Evolutionary conservation across 2,888 invertebrate genomes (phyloP), one percentile per base, ranked within the genome.

Genomic region (Ryuthela nishihirai): DNA sequence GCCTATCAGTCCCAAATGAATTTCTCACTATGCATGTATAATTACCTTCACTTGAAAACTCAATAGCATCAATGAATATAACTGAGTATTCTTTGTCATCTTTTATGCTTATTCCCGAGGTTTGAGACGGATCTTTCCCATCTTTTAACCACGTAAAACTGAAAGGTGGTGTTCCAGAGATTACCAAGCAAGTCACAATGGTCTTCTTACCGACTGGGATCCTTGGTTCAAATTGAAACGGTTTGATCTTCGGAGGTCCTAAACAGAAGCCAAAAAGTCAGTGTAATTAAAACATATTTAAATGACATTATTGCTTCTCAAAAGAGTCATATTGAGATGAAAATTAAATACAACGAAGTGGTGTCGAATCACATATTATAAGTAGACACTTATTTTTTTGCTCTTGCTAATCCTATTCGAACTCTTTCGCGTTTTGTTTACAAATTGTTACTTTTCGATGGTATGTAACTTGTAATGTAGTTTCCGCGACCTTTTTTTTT

Each of bases 141-240:
- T 44, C 32, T 10, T 44, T 44, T 59, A 34, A 54, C 59, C 64
- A 64, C 18, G 40, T 38, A 34, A 64, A 36, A 32, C 47, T 50
- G 23, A 62, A 24, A 17, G 64, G 64, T 26, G 54, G 43, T 42
- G 55, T 55, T 12, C 64, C 64, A 18, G 44, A 38, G 40, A 48
- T 58, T 20, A 63, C 43, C 25, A 54, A 36, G 40, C 63, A 63
- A 26, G 54, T 48, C n/a, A 63, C 41, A 29, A 53, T 44, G 21
- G 59, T 59, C 34, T 54, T 43, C 39, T 38, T 45, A 17, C 63
- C 63, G 17, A 34, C 17, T 34, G n/a, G n/a, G n/a, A 34, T 15
- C n/a, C 17, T 34, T 9, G 34, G 2, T 34, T n/a, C n/a, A 34
- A 34, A 34, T 15, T 34, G n/a, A 34, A 34, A 34, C 5, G 34